These are phyloP conservation scores for Sigmodon hispidus DNA, from an alignment of 2,113 vertebrate species.

Conservation along the genomic window DNA sequence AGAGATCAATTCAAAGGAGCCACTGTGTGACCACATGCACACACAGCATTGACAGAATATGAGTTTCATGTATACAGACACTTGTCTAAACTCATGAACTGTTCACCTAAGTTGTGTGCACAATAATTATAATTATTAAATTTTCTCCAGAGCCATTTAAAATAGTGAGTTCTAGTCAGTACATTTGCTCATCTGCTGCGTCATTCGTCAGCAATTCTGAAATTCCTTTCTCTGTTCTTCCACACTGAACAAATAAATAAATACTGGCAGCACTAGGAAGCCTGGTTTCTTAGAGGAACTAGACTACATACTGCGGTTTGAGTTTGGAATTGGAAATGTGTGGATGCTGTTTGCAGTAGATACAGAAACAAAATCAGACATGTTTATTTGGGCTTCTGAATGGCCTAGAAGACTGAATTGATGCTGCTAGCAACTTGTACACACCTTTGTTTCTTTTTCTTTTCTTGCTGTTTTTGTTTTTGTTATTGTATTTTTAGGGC, in stretches of 20 bases:
- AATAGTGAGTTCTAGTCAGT: neutral
- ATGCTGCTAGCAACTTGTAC: neutral
- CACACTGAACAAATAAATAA: neutral
- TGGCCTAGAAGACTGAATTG: neutral
- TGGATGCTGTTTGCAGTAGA: neutral
- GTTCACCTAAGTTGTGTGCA: neutral
- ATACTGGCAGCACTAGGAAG: neutral
- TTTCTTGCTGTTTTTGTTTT: neutral
- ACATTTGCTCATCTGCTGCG: neutral
- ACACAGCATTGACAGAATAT: neutral
- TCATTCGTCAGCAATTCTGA: neutral
- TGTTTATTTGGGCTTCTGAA: neutral
- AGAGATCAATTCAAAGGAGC: neutral
- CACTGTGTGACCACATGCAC: neutral
- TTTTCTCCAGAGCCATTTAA: neutral
- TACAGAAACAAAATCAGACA: neutral
- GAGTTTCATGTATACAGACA: neutral
- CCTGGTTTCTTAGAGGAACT: neutral
- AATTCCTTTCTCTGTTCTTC: neutral
- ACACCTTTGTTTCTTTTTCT: neutral
- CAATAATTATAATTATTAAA: neutral
- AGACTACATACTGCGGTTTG: neutral
- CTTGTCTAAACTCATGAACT: conserved; percentile 4
- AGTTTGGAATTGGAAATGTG: neutral
- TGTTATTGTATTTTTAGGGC: no score